These are phyloP conservation scores for Amphiprion percula DNA, from an alignment of 2,113 vertebrate genomes.

Conservation along the genomic window DNA sequence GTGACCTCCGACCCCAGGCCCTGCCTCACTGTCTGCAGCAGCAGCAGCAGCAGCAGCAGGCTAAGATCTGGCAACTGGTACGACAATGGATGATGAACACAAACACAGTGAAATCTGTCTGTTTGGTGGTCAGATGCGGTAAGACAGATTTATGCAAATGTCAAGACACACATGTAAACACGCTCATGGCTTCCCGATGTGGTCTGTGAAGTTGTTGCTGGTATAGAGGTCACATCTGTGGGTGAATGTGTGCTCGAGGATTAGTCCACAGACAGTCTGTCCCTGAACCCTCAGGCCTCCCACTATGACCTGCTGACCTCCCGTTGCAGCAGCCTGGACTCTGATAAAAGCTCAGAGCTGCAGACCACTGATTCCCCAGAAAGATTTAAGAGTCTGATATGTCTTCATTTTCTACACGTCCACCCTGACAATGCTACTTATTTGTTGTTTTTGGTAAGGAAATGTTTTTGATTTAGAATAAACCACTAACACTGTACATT, in stretches of 20 bases:
- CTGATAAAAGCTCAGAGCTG: constrained; percentile 38
- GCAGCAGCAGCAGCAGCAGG: neutral
- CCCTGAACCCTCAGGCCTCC: constrained; percentile 63
- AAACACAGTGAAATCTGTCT: constrained; percentile 3
- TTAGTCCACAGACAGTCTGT: constrained; percentile 70
- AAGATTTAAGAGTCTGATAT: constrained; percentile 7
- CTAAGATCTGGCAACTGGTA: neutral
- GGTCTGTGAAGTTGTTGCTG: neutral
- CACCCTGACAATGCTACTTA: neutral
- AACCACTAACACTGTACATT: no score
- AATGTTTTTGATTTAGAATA: neutral
- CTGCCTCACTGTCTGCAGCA: constrained; percentile 40
- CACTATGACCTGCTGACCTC: constrained; percentile 61
- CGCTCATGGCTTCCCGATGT: neutral
- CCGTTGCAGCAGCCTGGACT: constrained; percentile 14
- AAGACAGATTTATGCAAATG: constrained; percentile 37
- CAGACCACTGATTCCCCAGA: neutral
- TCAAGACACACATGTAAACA: constrained; percentile 25
- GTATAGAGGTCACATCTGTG: constrained; percentile 27
- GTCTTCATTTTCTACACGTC: neutral
- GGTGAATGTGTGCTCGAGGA: constrained; percentile 48
- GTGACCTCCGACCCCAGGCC: constrained; percentile 56
- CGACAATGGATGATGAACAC: constrained; percentile 1
- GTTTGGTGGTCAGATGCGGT: neutral
- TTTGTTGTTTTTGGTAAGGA: neutral